These are phyloP conservation scores for Acrossocheilus wenchowensis DNA, from an alignment of 2,797 vertebrate species.

Conservation along the genomic window DNA sequence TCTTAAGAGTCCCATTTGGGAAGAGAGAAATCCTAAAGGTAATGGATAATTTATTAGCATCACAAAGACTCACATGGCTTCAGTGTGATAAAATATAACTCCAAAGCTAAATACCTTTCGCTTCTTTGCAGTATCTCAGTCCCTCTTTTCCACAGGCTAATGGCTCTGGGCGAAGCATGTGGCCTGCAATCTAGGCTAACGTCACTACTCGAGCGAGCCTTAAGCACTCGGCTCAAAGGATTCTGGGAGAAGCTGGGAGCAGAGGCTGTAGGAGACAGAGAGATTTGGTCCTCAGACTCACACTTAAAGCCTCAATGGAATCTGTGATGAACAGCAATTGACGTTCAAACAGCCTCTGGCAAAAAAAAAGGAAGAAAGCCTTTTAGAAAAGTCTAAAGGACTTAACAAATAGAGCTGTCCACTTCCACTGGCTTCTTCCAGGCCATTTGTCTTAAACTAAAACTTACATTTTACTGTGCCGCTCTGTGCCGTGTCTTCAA, in stretches of 20 bases:
- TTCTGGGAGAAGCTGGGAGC: conserved; percentile 91
- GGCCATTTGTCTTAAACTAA: conserved; percentile 46
- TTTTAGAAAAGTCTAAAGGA: conserved; percentile 49
- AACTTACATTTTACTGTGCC: conserved; percentile 39
- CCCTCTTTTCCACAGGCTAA: conserved; percentile 91
- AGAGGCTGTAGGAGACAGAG: conserved; percentile 78
- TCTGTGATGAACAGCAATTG: conserved; percentile 40
- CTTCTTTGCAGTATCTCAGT: conserved; percentile 84
- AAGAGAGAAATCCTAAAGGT: conserved; percentile 79
- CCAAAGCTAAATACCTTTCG: conserved; percentile 82
- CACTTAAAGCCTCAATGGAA: conserved; percentile 54
- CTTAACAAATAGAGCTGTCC: conserved; percentile 44
- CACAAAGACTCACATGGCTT: not conserved
- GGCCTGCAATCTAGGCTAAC: conserved; percentile 93
- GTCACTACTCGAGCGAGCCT: conserved; percentile 87
- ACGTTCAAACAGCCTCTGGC: conserved; percentile 40
- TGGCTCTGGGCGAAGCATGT: conserved; percentile 89
- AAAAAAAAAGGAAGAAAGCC: conserved; percentile 14
- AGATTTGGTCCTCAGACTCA: conserved; percentile 44
- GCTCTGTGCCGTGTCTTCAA: conserved; percentile 52
- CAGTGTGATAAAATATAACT: not conserved
- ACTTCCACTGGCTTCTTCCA: conserved; percentile 32
- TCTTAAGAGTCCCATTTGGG: conserved; percentile 87
- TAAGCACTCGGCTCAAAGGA: conserved; percentile 85
- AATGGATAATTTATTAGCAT: conserved; percentile 4